Evolutionary conservation across 23 tunicate genomes (phyloP).

Genomic region (Clavelina lepadiformis): DNA sequence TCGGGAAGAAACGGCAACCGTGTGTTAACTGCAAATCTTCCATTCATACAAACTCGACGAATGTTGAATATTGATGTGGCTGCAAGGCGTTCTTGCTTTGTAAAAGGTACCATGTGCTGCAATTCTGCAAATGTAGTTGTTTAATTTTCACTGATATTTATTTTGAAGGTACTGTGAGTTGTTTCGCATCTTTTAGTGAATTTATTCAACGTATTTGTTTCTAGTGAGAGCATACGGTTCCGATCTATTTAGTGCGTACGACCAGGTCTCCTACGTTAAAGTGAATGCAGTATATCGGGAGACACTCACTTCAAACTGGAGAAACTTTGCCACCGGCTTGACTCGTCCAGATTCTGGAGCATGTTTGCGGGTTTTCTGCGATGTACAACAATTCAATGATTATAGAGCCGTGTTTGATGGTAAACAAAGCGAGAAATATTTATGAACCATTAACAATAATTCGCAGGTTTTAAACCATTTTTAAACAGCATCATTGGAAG

Average conservation of each 20-base stretch:
- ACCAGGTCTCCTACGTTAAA: conserved; percentile 45
- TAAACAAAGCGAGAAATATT: conserved; percentile 1
- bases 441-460: no score
- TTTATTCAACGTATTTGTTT: conserved; percentile 1
- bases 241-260: conserved; percentile 27
- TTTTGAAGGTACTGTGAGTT: background rate
- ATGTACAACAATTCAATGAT: conserved; percentile 17
- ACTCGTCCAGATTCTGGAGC: conserved; percentile 66
- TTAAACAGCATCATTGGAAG: no score
- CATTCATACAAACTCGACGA: conserved; percentile 18
- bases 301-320: conserved; percentile 21
- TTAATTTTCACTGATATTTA: background rate
- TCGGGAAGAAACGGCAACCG: background rate
- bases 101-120: conserved; percentile 37
- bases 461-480: no score
- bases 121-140: background rate
- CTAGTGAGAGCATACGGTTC: conserved; percentile 68
- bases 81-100: conserved; percentile 38
- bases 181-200: background rate
- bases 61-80: conserved; percentile 55
- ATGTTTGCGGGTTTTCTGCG: conserved; percentile 61
- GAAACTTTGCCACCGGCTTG: conserved; percentile 37
- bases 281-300: conserved; percentile 47
- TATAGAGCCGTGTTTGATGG: conserved; percentile 63
- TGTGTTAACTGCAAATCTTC: conserved; percentile 23